Evolutionary conservation across 2,888 invertebrate species (phyloP), one percentile per base, ranked within the genome.

Genomic region (Heliconius ethilla): DNA sequence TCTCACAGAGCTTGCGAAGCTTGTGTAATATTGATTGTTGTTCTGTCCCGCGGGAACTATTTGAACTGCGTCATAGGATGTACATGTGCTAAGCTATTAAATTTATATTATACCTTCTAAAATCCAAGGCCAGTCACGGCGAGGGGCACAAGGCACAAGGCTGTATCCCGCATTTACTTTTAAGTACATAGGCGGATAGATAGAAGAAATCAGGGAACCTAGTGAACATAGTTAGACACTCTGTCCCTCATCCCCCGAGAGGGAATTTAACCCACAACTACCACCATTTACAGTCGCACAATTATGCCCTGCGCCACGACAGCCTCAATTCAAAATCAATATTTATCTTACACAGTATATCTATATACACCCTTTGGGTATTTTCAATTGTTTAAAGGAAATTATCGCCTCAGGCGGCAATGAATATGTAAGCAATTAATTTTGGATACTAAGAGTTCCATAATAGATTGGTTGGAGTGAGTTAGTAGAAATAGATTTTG

Each of bases 381-480:
- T 25, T 13, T 15, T 6, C 69, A 40, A 69, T 69, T 69, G 69
- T 69, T 45, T 25, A 5, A 69, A 69, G 40, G 9, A 69, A 40
- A 69, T 69, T 40, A 40, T 25, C 9, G 69, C 69, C 40, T 40
- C 25, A 25, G 18, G 69, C 25, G 25, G 3, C 40, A 1, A 15
- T 69, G 40, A 69, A 69, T 67, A 69, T 40, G 40, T 40, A 69
- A 67, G 40, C 67, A 67, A 69, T 69, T 69, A 69, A 69, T 69
- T 40, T 69, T 40, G 25, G 25, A 40, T 27, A 69, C 45, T 69
- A 45, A 69, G 40, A 25, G 3, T 67, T 67, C 5, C 11, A 22
- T 13, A 67, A 5, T 37, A n/a, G n/a, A 40, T 67, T n/a, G 5
- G 13, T 40, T 22, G 13, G 37, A 67, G 67, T 6, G 37, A 11